Conservation (phyloP, 2,113 vertebrate genomes). For the Lycocorax pyrrhopterus region DNA sequence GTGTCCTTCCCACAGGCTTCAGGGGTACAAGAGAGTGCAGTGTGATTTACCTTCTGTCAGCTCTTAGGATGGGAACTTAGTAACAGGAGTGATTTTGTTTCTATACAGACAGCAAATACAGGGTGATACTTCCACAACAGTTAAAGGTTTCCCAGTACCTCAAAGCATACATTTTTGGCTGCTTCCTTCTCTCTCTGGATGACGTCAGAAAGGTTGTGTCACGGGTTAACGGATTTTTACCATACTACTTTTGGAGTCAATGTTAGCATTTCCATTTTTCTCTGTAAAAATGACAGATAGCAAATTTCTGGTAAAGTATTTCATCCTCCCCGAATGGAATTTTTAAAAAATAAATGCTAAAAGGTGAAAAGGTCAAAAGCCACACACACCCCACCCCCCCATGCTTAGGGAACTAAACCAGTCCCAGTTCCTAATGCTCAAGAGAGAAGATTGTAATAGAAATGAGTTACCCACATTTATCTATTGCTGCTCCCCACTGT, state of each 20-base stretch:
- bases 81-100: background rate
- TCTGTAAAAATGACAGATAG: background rate
- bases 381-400: too few species aligned
- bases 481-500: background rate
- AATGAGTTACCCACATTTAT: background rate
- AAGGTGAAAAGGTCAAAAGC: background rate
- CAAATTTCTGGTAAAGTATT: background rate
- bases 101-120: background rate
- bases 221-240: background rate
- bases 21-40: background rate
- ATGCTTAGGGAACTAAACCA: background rate
- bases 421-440: background rate
- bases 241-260: background rate
- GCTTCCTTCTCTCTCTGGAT: background rate
- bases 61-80: background rate
- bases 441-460: background rate
- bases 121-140: background rate
- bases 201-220: background rate
- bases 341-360: background rate
- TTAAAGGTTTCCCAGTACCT: background rate
- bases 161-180: background rate
- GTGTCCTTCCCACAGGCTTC: background rate
- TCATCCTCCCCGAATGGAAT: background rate
- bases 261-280: background rate
- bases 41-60: background rate